These are phyloP conservation scores for Globodera ellingtonae DNA, from an alignment of 1,140 invertebrate genomes.

Conservation along the genomic window DNA sequence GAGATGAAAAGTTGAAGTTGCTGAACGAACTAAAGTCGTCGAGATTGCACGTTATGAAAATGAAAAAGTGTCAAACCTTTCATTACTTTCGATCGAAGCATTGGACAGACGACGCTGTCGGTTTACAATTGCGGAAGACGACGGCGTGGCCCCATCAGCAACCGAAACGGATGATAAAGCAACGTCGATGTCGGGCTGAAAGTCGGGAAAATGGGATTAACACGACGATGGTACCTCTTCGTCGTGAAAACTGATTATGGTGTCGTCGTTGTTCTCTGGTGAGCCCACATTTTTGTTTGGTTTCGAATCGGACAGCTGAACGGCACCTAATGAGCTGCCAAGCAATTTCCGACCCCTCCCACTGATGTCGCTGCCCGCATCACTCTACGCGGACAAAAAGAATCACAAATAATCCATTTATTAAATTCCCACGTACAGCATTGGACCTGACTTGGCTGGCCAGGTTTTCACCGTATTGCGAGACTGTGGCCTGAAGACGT, in stretches of 20 bases:
- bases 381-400: conserved; percentile 32
- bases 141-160: conserved; percentile 6
- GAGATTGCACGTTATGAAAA: background rate
- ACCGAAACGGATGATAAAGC: conserved; percentile 8
- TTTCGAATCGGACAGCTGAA: background rate
- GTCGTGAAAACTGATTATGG: conserved; percentile 7
- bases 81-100: conserved; percentile 42
- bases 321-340: background rate
- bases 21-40: conserved; percentile 27
- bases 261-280: background rate
- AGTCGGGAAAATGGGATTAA: background rate
- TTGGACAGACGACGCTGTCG: conserved; percentile 32
- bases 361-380: conserved; percentile 48
- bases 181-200: conserved; percentile 3
- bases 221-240: background rate
- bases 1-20: conserved; percentile 17
- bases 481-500: conserved; percentile 36
- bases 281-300: background rate
- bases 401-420: conserved; percentile 6
- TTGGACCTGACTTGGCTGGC: conserved; percentile 43
- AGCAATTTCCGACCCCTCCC: conserved; percentile 18
- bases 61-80: conserved; percentile 27
- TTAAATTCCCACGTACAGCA: conserved; percentile 27
- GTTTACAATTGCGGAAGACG: background rate
- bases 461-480: conserved; percentile 48